phyloP scores from a whole-genome alignment of 2,888 invertebrate genomes.

The Cylloceria caligata region DNA sequence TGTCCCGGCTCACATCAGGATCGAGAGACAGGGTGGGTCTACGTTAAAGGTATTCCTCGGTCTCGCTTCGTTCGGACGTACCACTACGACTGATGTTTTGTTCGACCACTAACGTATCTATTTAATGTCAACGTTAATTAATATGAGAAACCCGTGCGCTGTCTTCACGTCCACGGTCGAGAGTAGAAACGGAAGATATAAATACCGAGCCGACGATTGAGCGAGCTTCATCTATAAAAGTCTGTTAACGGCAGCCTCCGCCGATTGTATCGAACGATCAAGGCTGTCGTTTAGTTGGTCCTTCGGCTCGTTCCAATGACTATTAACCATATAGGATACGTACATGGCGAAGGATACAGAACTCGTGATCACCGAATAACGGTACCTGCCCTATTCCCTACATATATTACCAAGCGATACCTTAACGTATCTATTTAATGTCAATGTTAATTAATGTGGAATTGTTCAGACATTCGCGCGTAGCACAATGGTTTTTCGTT shows the following conservation, averaged over 20 bases:
- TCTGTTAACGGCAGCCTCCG: not conserved
- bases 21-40: not conserved
- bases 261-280: slow-evolving; percentile 34
- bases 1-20: not conserved
- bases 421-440: slow-evolving; percentile 39
- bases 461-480: slow-evolving; percentile 1
- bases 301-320: slow-evolving; percentile 3
- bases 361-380: slow-evolving; percentile 38
- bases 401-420: slow-evolving; percentile 18
- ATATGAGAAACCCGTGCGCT: slow-evolving; percentile 37
- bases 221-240: not conserved
- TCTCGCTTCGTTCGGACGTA: not conserved
- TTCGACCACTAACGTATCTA: slow-evolving; percentile 60
- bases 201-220: not conserved
- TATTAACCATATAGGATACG: slow-evolving; percentile 15
- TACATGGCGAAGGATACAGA: not conserved
- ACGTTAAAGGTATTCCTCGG: not conserved
- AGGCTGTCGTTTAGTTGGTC: slow-evolving; percentile 22
- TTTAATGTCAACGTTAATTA: slow-evolving; percentile 68
- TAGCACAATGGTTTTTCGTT: not conserved
- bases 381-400: slow-evolving; percentile 1
- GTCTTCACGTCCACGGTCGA: slow-evolving; percentile 20
- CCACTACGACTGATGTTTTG: slow-evolving; percentile 10
- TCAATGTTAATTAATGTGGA: slow-evolving; percentile 52
- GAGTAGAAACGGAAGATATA: not conserved